A percentile compares a stretch with the other conserved stretches of the same genome.
Conservation (phyloP, 2,113 vertebrate species). For the Crotophaga sulcirostris region DNA sequence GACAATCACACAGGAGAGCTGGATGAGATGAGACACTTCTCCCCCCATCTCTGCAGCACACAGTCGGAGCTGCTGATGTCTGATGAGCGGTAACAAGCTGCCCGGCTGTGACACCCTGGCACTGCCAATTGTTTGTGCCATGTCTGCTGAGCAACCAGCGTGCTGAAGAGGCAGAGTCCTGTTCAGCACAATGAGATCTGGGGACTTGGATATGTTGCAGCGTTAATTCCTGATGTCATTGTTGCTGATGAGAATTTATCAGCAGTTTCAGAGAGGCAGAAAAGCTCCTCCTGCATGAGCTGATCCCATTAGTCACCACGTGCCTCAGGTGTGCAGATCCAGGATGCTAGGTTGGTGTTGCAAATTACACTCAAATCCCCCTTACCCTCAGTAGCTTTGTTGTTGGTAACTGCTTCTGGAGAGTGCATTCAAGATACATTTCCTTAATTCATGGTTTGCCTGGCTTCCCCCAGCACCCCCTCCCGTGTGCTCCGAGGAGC, state of each 20-base stretch:
- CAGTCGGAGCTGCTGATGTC: constrained; percentile 66
- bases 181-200: constrained; percentile 19
- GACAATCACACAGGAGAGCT: neutral
- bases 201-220: neutral
- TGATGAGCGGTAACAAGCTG: constrained; percentile 77
- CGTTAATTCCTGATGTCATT: neutral
- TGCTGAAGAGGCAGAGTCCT: constrained; percentile 30
- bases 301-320: neutral
- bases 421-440: neutral
- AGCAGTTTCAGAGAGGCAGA: neutral
- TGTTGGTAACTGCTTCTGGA: neutral
- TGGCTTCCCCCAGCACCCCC: neutral
- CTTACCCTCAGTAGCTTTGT: neutral
- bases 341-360: neutral
- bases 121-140: constrained; percentile 66
- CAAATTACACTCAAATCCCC: neutral
- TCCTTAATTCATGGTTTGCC: neutral
- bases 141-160: constrained; percentile 36
- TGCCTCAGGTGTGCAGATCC: neutral
- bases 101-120: constrained; percentile 64
- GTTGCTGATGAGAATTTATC: neutral
- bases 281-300: neutral
- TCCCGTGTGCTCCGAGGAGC: neutral
- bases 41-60: constrained; percentile 31
- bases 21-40: constrained; percentile 58